Evolutionary conservation across 2,113 vertebrate genomes (phyloP), one percentile per base, ranked within the genome.

Genomic region (Rhinichthys klamathensis): DNA sequence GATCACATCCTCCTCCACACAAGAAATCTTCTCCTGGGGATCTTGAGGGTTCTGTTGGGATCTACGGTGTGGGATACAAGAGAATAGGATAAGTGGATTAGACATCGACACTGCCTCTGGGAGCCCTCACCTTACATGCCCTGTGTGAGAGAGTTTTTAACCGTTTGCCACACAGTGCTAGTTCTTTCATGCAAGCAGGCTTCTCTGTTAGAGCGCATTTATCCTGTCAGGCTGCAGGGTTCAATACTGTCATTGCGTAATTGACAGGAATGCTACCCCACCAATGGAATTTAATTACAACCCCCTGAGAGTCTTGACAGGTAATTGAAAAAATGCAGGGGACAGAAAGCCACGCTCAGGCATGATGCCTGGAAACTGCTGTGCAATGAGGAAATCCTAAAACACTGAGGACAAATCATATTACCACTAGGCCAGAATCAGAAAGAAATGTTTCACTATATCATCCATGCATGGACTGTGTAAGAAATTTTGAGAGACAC

Each of bases 231-330:
- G 27, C 61, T 13, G 9, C 44, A 15, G 60, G 46, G 44, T 69
- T 81, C 61, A 81, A 63, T 51, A 51, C 58, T 63, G 9, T 32
- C 5, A 35, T 69, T 69, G 80, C 18, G 27, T 82, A 82, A 82
- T 16, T 82, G 16, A 69, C 78, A 65, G 60, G 60, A 65, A 65
- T 65, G 38, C 38, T 27, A 61, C 61, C 60, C 79, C 44, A 81
- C 60, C 46, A 54, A 82, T 70, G 23, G 65, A 72, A 82, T 82
- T 82, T 56, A 82, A 82, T 85, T 77, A 85, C 67, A 49, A 70
- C 58, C 69, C 27, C 35, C 41, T 27, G n/a, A 85, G 54, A 79
- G 61, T 83, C 25, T 60, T 51, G 65, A 87, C 38, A 23, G 18
- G 35, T 44, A 81, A 61, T 44, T 70, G 80, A 85, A 79, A 85